Evolutionary conservation across 2,113 vertebrate genomes (phyloP).

Genomic region (Thinocorus orbignyianus): DNA sequence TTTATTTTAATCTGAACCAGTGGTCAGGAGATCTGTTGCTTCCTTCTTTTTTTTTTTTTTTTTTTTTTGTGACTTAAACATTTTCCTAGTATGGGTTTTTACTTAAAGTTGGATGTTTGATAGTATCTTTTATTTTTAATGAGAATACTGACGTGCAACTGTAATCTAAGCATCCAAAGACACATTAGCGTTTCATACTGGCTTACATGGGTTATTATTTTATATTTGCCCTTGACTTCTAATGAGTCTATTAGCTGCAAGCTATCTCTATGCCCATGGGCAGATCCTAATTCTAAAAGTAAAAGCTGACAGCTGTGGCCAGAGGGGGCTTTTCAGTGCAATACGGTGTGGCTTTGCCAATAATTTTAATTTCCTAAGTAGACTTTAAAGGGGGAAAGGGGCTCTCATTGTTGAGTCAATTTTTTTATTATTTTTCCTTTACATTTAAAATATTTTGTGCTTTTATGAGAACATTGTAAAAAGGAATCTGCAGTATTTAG

Average conservation of each 20-base stretch:
- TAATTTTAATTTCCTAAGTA: constrained; percentile 55
- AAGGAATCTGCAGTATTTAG: neutral
- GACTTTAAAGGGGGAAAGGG: neutral
- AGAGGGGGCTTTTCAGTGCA: constrained; percentile 42
- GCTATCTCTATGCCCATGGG: constrained; percentile 48
- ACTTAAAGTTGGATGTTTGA: neutral
- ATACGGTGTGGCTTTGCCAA: constrained; percentile 25
- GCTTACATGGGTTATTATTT: constrained; percentile 64
- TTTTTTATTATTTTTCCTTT: neutral
- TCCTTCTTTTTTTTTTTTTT: neutral
- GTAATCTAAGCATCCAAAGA: constrained; percentile 23
- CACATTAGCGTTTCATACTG: constrained; percentile 65
- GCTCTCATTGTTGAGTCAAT: neutral
- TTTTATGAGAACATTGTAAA: neutral
- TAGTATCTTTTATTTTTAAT: neutral
- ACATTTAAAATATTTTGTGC: neutral
- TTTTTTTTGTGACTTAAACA: neutral
- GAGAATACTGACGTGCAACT: neutral
- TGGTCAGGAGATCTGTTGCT: neutral
- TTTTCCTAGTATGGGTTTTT: neutral
- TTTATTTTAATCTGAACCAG: neutral
- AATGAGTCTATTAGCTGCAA: constrained; percentile 74
- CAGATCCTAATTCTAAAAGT: constrained; percentile 52
- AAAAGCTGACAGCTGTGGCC: constrained; percentile 64
- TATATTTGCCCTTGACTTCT: constrained; percentile 78